Conservation (phyloP, 2,113 vertebrate species). For the Laticauda laticaudata region DNA sequence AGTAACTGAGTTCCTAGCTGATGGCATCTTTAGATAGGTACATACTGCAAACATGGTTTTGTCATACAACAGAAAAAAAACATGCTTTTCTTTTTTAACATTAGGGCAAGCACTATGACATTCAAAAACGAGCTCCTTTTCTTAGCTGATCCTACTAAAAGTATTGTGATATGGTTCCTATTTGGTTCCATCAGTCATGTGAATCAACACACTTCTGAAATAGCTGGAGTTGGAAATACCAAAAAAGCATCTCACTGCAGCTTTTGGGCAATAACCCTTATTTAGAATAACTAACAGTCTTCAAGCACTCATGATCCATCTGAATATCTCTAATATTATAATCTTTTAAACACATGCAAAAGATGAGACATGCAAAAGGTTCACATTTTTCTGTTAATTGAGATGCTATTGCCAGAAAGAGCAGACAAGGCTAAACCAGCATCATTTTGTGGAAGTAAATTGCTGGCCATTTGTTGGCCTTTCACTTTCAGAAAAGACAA, state of each 20-base stretch:
- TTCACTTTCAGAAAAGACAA: constrained; percentile 47
- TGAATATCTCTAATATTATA: constrained; percentile 30
- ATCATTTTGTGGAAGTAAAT: constrained; percentile 32
- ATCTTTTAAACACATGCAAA: constrained; percentile 54
- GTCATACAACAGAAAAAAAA: background rate
- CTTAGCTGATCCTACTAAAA: background rate
- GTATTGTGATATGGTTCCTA: background rate
- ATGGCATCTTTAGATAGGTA: background rate
- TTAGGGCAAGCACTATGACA: no score
- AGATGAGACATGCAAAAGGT: constrained; percentile 33
- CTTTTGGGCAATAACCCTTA: background rate
- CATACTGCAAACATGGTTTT: background rate
- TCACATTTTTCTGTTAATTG: constrained; percentile 52
- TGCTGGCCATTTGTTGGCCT: constrained; percentile 49
- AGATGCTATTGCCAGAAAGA: constrained; percentile 39
- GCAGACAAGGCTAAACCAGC: constrained; percentile 52
- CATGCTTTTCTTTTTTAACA: background rate
- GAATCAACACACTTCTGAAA: background rate
- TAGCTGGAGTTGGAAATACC: background rate
- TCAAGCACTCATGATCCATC: constrained; percentile 28
- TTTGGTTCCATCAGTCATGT: background rate
- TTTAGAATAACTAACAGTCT: constrained; percentile 18
- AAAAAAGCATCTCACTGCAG: background rate
- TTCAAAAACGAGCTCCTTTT: background rate
- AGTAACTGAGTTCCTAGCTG: background rate